These are phyloP conservation scores for Vannuccia rotundouncinata DNA, from an alignment of 2,888 invertebrate genomes.

Conservation along the genomic window DNA sequence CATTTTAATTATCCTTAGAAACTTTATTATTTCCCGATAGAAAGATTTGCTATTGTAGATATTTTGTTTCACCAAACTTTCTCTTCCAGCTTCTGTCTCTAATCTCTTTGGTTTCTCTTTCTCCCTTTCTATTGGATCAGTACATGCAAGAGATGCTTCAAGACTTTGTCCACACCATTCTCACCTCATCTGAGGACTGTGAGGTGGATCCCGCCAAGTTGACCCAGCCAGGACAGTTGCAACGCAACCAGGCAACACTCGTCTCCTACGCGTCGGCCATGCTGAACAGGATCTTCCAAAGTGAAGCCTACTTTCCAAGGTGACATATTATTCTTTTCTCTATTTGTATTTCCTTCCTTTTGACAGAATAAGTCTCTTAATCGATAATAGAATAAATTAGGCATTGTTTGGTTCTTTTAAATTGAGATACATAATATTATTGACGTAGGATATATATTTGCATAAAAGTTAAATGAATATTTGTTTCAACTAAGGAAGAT, in stretches of 20 bases:
- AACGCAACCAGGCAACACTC: background rate
- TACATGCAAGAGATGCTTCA: conserved; percentile 19
- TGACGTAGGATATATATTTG: no score
- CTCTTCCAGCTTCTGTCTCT: no score
- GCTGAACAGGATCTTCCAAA: background rate
- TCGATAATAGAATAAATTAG: background rate
- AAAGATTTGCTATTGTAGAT: no score
- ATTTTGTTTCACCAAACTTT: no score
- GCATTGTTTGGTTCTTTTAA: background rate
- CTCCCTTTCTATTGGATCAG: background rate
- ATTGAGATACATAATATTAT: background rate
- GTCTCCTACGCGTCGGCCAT: conserved; percentile 8
- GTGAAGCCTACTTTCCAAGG: conserved; percentile 7
- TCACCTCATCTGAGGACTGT: background rate
- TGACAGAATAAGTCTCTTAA: no score
- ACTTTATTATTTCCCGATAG: no score
- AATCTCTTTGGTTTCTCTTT: no score
- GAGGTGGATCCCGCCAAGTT: conserved; percentile 5
- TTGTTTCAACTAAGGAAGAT: no score
- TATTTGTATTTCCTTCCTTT: no score
- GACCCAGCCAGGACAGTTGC: background rate
- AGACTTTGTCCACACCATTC: background rate
- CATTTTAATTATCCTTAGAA: no score
- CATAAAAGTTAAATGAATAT: no score
- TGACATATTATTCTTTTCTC: no score